Evolutionary conservation across 2,888 invertebrate species (phyloP).

Genomic region (Clostera curtula): DNA sequence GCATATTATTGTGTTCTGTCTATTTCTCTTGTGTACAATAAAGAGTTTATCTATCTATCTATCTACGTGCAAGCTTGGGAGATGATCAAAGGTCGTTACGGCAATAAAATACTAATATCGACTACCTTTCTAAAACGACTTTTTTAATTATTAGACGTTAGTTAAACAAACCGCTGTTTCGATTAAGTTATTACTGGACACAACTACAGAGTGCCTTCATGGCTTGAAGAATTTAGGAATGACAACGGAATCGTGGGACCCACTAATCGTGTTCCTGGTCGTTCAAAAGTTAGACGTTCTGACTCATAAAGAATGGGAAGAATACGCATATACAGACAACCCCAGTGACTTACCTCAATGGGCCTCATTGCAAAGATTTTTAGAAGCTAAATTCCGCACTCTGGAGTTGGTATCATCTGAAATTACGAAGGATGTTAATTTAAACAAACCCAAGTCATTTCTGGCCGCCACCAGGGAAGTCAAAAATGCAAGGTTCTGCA

Average conservation of each 20-base stretch:
- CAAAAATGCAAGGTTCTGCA: too few species aligned
- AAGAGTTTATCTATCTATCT: too few species aligned
- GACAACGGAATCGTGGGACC: slow-evolving; percentile 16
- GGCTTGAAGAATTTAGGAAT: slow-evolving; percentile 15
- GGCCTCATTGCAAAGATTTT: slow-evolving; percentile 12
- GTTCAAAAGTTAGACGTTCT: slow-evolving; percentile 19
- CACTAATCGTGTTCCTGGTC: slow-evolving; percentile 17
- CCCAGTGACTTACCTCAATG: slow-evolving; percentile 10
- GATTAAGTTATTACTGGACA: slow-evolving; percentile 19
- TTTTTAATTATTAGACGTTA: slow-evolving; percentile 15
- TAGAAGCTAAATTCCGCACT: slow-evolving; percentile 19
- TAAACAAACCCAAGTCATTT: too few species aligned
- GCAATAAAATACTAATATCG: slow-evolving; percentile 14
- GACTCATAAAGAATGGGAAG: slow-evolving; percentile 18
- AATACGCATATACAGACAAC: slow-evolving; percentile 8
- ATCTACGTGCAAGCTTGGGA: slow-evolving; percentile 15
- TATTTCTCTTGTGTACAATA: too few species aligned
- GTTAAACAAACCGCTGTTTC: slow-evolving; percentile 7
- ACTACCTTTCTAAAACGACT: slow-evolving; percentile 13
- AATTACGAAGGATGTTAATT: too few species aligned
- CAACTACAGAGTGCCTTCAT: slow-evolving; percentile 20
- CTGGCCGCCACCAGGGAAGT: too few species aligned
- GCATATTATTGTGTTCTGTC: too few species aligned
- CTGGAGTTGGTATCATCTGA: slow-evolving; percentile 14
- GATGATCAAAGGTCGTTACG: slow-evolving; percentile 10